Conservation (phyloP, 2,113 vertebrate species). For the Atherinomorus stipes region DNA sequence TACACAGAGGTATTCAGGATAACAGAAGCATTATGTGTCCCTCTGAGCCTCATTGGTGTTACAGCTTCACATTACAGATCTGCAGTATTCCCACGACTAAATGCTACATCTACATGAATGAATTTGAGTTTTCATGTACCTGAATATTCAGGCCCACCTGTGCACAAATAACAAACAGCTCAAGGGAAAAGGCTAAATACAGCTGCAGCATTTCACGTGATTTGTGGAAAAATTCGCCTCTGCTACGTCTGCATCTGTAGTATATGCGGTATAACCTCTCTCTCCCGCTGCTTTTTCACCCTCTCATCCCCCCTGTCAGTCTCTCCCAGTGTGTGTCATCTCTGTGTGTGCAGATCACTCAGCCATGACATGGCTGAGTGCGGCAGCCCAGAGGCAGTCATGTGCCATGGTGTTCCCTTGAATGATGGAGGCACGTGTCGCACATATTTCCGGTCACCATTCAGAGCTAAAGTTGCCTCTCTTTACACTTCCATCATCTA, state of each 20-base stretch:
- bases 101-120: not conserved
- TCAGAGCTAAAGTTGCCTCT: slow-evolving; percentile 19
- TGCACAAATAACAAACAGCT: slow-evolving; percentile 21
- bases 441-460: slow-evolving; percentile 44
- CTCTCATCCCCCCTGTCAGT: slow-evolving; percentile 31
- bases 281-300: not conserved
- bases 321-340: slow-evolving; percentile 25
- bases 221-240: not conserved
- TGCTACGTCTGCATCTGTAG: not conserved
- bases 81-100: slow-evolving; percentile 3
- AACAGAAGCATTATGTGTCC: not conserved
- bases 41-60: not conserved
- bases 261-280: not conserved
- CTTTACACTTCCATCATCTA: not conserved
- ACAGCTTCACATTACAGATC: not conserved
- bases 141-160: slow-evolving; percentile 11
- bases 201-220: slow-evolving; percentile 1
- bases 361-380: slow-evolving; percentile 60
- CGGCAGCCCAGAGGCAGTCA: slow-evolving; percentile 47
- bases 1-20: not conserved
- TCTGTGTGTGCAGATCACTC: slow-evolving; percentile 17
- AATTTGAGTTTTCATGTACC: slow-evolving; percentile 2
- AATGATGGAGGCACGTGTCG: slow-evolving; percentile 58
- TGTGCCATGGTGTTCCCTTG: slow-evolving; percentile 49
- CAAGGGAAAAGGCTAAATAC: slow-evolving; percentile 6